phyloP scores from a whole-genome alignment of 2,888 invertebrate genomes.

The Cheilosia grossa region DNA sequence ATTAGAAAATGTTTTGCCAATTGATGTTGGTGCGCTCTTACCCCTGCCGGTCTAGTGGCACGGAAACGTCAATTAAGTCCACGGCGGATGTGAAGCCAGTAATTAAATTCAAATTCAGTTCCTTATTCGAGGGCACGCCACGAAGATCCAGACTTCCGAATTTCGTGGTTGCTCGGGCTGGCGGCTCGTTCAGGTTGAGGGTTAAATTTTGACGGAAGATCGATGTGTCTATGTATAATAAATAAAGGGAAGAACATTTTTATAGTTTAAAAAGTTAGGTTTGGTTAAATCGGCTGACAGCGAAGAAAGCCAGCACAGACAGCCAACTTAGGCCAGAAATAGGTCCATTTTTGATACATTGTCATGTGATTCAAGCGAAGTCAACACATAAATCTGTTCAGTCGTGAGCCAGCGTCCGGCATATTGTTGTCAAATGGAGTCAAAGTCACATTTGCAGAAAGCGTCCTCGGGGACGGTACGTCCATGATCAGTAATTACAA shows the following conservation, averaged over 20 bases:
- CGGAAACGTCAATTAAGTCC: slow-evolving; percentile 90
- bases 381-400: no score
- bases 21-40: slow-evolving; percentile 82
- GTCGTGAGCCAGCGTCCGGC: no score
- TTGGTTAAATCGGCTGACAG: no score
- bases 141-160: slow-evolving; percentile 83
- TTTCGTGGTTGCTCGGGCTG: slow-evolving; percentile 80
- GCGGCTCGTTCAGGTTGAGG: slow-evolving; percentile 87
- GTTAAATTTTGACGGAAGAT: slow-evolving; percentile 89
- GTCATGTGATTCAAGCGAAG: no score
- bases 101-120: slow-evolving; percentile 89
- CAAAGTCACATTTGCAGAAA: no score
- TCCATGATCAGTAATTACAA: no score
- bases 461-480: no score
- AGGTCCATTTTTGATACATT: no score
- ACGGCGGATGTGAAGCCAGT: slow-evolving; percentile 85
- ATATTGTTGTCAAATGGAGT: no score
- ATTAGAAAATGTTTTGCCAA: slow-evolving; percentile 35
- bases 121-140: slow-evolving; percentile 83
- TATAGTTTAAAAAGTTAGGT: no score
- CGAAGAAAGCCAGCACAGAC: no score
- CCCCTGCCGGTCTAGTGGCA: slow-evolving; percentile 95
- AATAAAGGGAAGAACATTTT: neutral
- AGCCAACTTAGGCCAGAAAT: no score
- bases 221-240: slow-evolving; percentile 83